These are phyloP conservation scores for Chascanopsetta lugubris DNA, from an alignment of 2,113 vertebrate species.

Conservation along the genomic window DNA sequence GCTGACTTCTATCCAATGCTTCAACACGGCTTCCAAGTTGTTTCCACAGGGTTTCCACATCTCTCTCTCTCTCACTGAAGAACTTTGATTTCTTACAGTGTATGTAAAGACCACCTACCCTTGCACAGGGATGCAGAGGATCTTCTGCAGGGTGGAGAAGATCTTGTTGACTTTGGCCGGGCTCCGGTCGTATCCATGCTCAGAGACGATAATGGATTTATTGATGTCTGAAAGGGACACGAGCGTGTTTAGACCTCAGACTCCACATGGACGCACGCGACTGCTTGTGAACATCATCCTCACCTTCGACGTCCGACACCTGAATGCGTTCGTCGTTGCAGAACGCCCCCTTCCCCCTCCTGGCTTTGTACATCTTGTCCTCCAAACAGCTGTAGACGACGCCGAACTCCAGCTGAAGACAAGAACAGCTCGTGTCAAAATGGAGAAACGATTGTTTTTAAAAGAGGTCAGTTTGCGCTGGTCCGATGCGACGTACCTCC, in stretches of 20 bases:
- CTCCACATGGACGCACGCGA: background rate
- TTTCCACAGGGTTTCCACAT: too few species aligned
- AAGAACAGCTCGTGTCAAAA: background rate
- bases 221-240: conserved; percentile 83
- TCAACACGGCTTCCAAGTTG: too few species aligned
- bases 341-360: conserved; percentile 89
- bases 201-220: conserved; percentile 89
- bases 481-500: conserved; percentile 75
- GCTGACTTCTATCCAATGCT: too few species aligned
- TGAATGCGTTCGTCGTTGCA: conserved; percentile 88
- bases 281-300: background rate
- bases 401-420: conserved; percentile 90
- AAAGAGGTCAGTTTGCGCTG: background rate
- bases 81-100: too few species aligned
- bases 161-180: conserved; percentile 82
- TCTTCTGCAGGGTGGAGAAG: conserved; percentile 90
- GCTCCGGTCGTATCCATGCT: conserved; percentile 86
- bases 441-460: background rate
- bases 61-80: too few species aligned
- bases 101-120: conserved; percentile 78
- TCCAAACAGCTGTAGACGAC: conserved; percentile 95
- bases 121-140: conserved; percentile 88
- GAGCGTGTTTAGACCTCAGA: background rate
- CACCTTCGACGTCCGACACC: conserved; percentile 90
- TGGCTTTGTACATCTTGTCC: conserved; percentile 96